A percentile compares a stretch with the other conserved stretches of the same genome.
Conservation (phyloP, 2,113 vertebrate species). For the Paralichthys olivaceus region DNA sequence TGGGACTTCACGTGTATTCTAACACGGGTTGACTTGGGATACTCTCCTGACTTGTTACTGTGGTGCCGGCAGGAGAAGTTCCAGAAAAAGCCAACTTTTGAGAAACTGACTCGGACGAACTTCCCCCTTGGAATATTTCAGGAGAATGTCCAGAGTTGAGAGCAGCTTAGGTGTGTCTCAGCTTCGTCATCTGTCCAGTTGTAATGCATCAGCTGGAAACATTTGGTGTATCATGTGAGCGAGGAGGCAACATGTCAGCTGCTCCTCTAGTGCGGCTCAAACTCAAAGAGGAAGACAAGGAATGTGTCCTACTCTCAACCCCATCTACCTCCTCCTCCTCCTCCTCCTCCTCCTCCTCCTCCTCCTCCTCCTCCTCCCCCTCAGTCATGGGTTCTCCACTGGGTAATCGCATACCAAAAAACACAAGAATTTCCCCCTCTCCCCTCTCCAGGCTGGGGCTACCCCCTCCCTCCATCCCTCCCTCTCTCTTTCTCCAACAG, state of each 20-base stretch:
- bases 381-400: slow-evolving; percentile 77
- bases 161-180: background rate
- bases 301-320: slow-evolving; percentile 71
- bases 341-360: slow-evolving; percentile 24
- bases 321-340: slow-evolving; percentile 20
- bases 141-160: background rate
- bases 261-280: slow-evolving; percentile 64
- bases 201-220: slow-evolving; percentile 50
- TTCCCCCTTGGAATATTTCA: too few species aligned
- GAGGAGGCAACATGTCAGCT: slow-evolving; percentile 62
- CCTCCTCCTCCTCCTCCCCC: slow-evolving; percentile 9
- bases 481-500: slow-evolving; percentile 3
- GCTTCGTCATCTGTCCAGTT: slow-evolving; percentile 9
- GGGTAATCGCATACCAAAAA: slow-evolving; percentile 77
- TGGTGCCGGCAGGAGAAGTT: too few species aligned
- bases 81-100: too few species aligned
- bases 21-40: too few species aligned
- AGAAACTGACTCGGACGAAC: too few species aligned
- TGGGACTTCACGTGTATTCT: too few species aligned
- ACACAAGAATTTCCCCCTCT: slow-evolving; percentile 72
- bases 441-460: slow-evolving; percentile 56
- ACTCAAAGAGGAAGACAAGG: slow-evolving; percentile 71
- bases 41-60: too few species aligned
- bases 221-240: slow-evolving; percentile 60
- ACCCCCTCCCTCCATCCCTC: background rate